Conservation (phyloP, 2,113 vertebrate genomes). For the Pangasianodon hypophthalmus region DNA sequence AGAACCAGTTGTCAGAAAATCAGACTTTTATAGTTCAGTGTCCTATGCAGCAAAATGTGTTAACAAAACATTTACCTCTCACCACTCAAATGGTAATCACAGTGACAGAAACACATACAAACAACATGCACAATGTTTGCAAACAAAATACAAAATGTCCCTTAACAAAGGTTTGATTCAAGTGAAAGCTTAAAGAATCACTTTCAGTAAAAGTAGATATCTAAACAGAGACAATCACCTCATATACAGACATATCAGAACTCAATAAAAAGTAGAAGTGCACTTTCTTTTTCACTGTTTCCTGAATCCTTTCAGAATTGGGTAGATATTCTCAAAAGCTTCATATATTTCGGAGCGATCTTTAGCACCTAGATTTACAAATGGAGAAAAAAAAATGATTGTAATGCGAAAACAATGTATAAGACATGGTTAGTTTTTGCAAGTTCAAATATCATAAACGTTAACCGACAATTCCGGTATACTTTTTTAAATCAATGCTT, state of each 20-base stretch:
- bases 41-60: constrained; percentile 10
- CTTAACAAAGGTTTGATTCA: constrained; percentile 14
- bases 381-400: constrained; percentile 8
- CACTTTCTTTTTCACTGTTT: constrained; percentile 71
- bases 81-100: background rate
- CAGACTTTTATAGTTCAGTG: constrained; percentile 13
- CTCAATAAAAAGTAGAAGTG: constrained; percentile 11
- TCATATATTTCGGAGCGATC: constrained; percentile 93
- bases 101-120: constrained; percentile 17
- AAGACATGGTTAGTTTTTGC: background rate
- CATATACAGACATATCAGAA: background rate
- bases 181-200: background rate
- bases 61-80: constrained; percentile 37
- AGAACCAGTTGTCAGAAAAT: background rate
- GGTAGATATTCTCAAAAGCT: constrained; percentile 98
- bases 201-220: background rate
- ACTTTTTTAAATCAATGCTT: background rate
- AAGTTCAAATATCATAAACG: background rate
- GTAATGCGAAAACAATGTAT: background rate
- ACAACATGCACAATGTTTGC: background rate
- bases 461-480: background rate
- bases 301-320: constrained; percentile 91
- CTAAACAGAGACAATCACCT: background rate
- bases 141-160: constrained; percentile 31
- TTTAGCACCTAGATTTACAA: constrained; percentile 84